Evolutionary conservation across 2,113 vertebrate species (phyloP).

Genomic region (Pantherophis guttatus): DNA sequence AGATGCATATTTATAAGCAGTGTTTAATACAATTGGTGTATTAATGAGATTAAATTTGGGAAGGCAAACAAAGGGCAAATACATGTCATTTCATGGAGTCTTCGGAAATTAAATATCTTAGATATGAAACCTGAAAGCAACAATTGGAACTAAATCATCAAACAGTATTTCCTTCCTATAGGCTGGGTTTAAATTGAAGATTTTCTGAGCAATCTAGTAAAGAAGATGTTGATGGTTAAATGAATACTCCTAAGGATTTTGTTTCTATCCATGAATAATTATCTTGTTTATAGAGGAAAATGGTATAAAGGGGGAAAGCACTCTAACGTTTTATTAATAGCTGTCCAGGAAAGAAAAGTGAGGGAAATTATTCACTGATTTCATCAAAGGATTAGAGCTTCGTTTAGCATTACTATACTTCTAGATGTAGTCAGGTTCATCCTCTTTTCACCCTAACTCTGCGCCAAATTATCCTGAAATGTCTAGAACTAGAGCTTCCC

Average conservation of each 20-base stretch:
- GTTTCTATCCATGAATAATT: background rate
- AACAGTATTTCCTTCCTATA: background rate
- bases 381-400: background rate
- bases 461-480: background rate
- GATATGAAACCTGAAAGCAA: background rate
- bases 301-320: background rate
- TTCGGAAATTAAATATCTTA: background rate
- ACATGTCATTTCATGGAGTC: background rate
- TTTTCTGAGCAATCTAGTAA: background rate
- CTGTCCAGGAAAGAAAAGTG: background rate
- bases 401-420: background rate
- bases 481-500: background rate
- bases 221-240: background rate
- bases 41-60: background rate
- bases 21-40: background rate
- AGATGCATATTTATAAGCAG: background rate
- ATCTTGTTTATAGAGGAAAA: background rate
- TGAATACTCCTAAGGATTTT: background rate
- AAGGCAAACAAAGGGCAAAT: background rate
- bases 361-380: background rate
- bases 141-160: background rate
- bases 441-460: background rate
- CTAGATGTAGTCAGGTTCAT: background rate
- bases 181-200: background rate
- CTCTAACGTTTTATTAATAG: background rate